Base-by-base conservation (phyloP, 2,888 invertebrate species). In the Pristionchus fissidentatus region DNA sequence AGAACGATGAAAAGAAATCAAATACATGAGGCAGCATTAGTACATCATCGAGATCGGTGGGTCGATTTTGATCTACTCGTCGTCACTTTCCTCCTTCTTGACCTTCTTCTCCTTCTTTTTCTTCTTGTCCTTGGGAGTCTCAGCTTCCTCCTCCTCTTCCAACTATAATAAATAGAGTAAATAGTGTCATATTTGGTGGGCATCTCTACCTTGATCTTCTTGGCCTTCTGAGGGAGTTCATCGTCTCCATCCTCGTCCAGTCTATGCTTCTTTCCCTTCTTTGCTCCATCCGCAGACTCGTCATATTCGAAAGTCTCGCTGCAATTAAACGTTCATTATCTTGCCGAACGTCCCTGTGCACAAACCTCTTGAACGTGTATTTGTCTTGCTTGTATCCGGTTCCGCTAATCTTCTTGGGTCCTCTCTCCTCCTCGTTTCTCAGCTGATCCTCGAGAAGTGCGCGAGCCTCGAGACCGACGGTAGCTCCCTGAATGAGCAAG, bases 341-440 rank as follows among this genome's bases (percentile, higher is more conserved):
- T 46, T 43, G 2, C n/a, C 26, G 22, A 1, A 35, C 22, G 26
- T 66, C 26, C n/a, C 35, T 22, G 7, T 49, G 85, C 90, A 90
- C 90, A n/a, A n/a, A 94, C 95, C 95, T 95, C 93, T 95, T 95
- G 88, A 95, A 95, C 90, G 97, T 96, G 92, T 97, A 98, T 93
- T 97, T 97, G 90, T 97, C 97, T 92, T 97, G 96, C 92, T 96
- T 96, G 1, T 96, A 95, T 92, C 96, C 97, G 22, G 96, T 96
- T 89, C 96, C 85, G 84, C 85, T 84, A 29, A 87, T 84, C 46
- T 84, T 87, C 85, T 89, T 88, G 80, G 88, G 89, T 0, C 96
- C 96, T 92, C 96, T 96, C 92, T 97, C 97, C 70, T 98, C 94
- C 57, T 91, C 91, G 19, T 81, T 78, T 86, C 93, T 92, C 81